Evolutionary conservation across 2,888 invertebrate genomes (phyloP).

Genomic region (Amphipyra tragopoginis): DNA sequence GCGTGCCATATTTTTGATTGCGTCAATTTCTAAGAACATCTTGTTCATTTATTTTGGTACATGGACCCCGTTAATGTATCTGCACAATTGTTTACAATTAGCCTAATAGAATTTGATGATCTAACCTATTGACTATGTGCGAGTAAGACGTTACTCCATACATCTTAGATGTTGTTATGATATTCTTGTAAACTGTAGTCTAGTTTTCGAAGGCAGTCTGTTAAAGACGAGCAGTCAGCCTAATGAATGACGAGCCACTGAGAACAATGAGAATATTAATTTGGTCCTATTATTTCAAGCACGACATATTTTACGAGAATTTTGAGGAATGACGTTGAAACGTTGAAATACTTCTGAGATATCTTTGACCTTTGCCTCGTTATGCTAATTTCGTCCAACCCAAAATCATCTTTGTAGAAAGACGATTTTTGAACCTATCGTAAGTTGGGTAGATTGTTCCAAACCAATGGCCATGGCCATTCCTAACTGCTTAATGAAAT

Average conservation of each 20-base stretch:
- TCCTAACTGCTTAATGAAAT: too few relatives aligned
- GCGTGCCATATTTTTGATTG: constrained; percentile 26
- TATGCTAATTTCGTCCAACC: too few relatives aligned
- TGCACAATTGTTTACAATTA: constrained; percentile 59
- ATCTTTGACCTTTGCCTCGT: too few relatives aligned
- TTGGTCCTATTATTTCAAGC: constrained; percentile 13
- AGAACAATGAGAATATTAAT: constrained; percentile 28
- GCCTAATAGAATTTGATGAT: constrained; percentile 54
- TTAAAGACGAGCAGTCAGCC: constrained; percentile 3
- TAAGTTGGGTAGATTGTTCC: too few relatives aligned
- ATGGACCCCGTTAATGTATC: constrained; percentile 31
- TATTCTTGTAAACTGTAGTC: constrained; percentile 4
- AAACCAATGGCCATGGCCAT: too few relatives aligned
- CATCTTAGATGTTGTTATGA: constrained; percentile 4
- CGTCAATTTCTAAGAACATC: constrained; percentile 21
- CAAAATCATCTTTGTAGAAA: too few relatives aligned
- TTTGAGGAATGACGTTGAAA: too few relatives aligned
- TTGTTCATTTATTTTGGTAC: constrained; percentile 45
- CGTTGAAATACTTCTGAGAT: too few relatives aligned
- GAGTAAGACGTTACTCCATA: constrained; percentile 2
- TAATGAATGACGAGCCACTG: constrained; percentile 9
- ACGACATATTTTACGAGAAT: background rate
- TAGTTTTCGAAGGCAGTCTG: constrained; percentile 6
- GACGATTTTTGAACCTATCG: too few relatives aligned
- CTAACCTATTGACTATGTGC: constrained; percentile 43